phyloP scores from a whole-genome alignment of 2,888 invertebrate genomes.

The Flexamia atlantica region DNA sequence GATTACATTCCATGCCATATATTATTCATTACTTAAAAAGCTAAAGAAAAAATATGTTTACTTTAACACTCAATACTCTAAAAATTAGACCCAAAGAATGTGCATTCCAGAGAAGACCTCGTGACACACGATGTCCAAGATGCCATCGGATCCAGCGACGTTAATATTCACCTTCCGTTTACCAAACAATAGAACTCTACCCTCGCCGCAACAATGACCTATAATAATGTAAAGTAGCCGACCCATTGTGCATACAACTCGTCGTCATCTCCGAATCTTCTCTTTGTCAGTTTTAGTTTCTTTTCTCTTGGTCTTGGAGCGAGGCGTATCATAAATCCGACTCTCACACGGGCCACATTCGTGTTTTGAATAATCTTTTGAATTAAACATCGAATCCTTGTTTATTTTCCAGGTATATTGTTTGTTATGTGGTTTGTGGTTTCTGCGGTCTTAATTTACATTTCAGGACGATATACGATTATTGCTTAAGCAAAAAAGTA shows the following conservation, averaged over 20 bases:
- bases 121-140: neutral
- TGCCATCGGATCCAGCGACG: neutral
- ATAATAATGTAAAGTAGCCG: constrained; percentile 39
- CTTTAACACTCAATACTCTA: no score
- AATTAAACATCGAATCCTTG: neutral
- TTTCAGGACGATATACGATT: neutral
- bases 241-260: constrained; percentile 15
- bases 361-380: neutral
- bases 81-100: no score
- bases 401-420: neutral
- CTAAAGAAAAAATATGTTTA: no score
- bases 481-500: neutral
- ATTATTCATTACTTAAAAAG: no score
- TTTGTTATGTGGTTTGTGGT: neutral
- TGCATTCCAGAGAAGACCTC: neutral
- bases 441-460: neutral
- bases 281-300: constrained; percentile 1
- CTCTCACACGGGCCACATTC: neutral
- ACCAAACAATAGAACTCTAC: constrained; percentile 18
- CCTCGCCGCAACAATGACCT: constrained; percentile 19
- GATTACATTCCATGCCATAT: no score
- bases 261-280: neutral
- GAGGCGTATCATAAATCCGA: constrained; percentile 7
- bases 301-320: neutral
- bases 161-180: constrained; percentile 13